These are phyloP conservation scores for Calliphora vicina DNA, from an alignment of 1,140 invertebrate species.

Conservation along the genomic window DNA sequence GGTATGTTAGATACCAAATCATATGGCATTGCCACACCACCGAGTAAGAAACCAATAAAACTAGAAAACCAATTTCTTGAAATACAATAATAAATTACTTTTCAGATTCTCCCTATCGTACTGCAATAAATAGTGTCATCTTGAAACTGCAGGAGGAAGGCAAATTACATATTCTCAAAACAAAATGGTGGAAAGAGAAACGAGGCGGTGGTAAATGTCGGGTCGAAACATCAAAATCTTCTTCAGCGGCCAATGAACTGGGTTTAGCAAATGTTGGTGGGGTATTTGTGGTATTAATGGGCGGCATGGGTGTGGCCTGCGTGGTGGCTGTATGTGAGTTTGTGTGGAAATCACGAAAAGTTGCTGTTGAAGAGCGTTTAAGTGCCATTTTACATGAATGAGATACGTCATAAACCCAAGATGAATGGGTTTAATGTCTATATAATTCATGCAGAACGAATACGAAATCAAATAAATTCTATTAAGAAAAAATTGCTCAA, in stretches of 20 bases:
- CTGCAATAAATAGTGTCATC: constrained; percentile 86
- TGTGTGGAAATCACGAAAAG: constrained; percentile 90
- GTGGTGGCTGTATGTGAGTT: constrained; percentile 91
- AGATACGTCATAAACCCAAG: constrained; percentile 59
- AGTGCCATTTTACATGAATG: constrained; percentile 65
- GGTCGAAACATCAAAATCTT: constrained; percentile 84
- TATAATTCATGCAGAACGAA: constrained; percentile 6
- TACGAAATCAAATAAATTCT: background rate
- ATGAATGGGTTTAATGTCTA: constrained; percentile 54
- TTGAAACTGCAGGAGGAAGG: constrained; percentile 93
- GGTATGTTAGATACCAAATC: constrained; percentile 91
- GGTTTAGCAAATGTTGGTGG: constrained; percentile 93
- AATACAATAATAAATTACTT: background rate
- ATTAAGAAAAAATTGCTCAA: too few species aligned
- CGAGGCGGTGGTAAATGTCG: constrained; percentile 82
- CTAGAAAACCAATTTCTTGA: too few species aligned
- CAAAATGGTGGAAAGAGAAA: constrained; percentile 95
- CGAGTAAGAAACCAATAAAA: constrained; percentile 73
- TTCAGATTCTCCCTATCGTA: constrained; percentile 85
- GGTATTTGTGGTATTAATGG: constrained; percentile 93
- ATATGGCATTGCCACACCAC: constrained; percentile 92
- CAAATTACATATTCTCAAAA: constrained; percentile 89
- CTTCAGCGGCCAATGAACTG: constrained; percentile 83
- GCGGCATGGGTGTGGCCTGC: constrained; percentile 87
- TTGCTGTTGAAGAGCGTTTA: constrained; percentile 89